phyloP scores from a whole-genome alignment of 2,797 vertebrate genomes.

The Dryobates pubescens region DNA sequence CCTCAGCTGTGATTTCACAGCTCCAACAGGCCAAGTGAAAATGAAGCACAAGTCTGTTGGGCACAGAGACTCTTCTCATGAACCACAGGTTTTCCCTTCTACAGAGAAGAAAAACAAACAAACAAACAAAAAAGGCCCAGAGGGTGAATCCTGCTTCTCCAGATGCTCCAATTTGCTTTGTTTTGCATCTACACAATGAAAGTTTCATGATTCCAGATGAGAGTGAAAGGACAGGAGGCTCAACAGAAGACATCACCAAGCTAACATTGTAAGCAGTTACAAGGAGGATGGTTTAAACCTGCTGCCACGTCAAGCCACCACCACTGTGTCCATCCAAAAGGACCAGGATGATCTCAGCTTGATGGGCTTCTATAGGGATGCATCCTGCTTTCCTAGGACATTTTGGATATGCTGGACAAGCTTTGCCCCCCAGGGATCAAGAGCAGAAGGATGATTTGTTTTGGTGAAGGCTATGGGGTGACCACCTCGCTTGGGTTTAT shows the following conservation, averaged over 20 bases:
- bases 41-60: not conserved
- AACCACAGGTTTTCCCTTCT: not conserved
- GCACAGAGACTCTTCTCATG: fast-evolving
- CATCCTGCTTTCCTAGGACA: not conserved
- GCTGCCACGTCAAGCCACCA: not conserved
- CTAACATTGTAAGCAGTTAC: not conserved
- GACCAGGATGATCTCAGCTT: not conserved
- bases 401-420: not conserved
- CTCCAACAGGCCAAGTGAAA: fast-evolving
- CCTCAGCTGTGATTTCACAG: not conserved
- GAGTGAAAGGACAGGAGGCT: not conserved
- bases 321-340: not conserved
- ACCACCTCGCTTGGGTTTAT: fast-evolving
- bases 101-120: not conserved
- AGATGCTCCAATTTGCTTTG: not conserved
- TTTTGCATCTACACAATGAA: not conserved
- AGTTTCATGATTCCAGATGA: not conserved
- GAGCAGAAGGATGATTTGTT: not conserved
- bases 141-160: not conserved
- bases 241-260: not conserved
- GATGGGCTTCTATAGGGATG: fast-evolving
- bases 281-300: not conserved
- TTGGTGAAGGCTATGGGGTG: not conserved
- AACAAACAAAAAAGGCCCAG: not conserved
- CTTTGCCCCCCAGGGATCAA: not conserved